Base-by-base conservation (phyloP, 2,797 vertebrate genomes). In the Coregonus suidteri region DNA sequence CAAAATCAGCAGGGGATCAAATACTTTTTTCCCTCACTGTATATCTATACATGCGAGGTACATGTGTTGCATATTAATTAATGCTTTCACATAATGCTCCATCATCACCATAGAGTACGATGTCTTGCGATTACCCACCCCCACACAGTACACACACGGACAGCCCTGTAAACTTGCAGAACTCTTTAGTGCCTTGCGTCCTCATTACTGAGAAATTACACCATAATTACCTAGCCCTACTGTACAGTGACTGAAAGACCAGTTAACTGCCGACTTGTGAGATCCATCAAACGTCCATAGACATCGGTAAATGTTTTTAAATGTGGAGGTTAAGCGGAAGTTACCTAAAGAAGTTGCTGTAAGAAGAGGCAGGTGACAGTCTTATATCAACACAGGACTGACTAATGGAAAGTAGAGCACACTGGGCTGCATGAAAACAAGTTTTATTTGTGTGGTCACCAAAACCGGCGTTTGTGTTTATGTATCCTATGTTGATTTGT, bases 101-200 rank as follows among this genome's bases (percentile, higher is more conserved):
- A 34, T 34, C 41, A 47, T 47, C 85, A 88, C 82, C 84, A 52
- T 75, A 86, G 84, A 84, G 85, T 82, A 73, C 41, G 47, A 56
- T 47, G 88, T 54, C 81, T 84, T 86, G 80, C 83, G 85, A 80
- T 87, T 82, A 87, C 79, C 82, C 86, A 77, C 76, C 81, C 84
- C 53, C 88, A 84, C 41, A 47, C 79, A 11, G 9, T 11, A 79
- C 88, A 90, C 86, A 47, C 41, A 47, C 3, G 88, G 87, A 87
- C 90, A 81, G 79, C 41, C 41, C 41, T 83, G 84, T 85, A 81
- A 84, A 91, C 88, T 84, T 54, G 84, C 90, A 89, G 90, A 92
- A 91, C 87, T 91, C 86, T 91, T 91, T 90, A 92, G 93, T 93
- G 93, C 93, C 92, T 93, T 92, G 91, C 88, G 91, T 90, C 87